Evolutionary conservation across 1,140 invertebrate genomes (phyloP).

Genomic region (Drosophila kikkawai): DNA sequence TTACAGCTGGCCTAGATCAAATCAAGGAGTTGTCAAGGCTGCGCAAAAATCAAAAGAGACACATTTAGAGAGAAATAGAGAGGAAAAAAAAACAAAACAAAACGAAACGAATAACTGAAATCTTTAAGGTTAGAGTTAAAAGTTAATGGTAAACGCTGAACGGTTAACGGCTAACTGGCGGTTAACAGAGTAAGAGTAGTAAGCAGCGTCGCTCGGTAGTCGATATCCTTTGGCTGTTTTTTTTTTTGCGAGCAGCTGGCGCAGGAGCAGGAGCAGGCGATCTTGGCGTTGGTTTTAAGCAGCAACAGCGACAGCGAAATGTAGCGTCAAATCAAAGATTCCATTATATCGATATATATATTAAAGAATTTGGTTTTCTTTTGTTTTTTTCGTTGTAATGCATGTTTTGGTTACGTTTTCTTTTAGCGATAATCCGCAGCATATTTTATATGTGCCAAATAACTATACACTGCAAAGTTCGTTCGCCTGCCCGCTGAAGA

Average conservation of each 20-base stretch:
- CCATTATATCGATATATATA: conserved; percentile 2
- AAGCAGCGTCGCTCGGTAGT: conserved; percentile 62
- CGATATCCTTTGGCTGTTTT: conserved; percentile 56
- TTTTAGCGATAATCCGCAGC: conserved; percentile 84
- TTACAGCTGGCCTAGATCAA: conserved; percentile 40
- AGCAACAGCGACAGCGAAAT: conserved; percentile 35
- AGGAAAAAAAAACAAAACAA: conserved; percentile 2
- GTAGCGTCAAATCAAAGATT: conserved; percentile 20
- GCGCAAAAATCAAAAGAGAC: conserved; percentile 29
- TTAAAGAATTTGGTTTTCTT: conserved; percentile 13
- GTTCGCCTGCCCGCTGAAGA: conserved; percentile 51
- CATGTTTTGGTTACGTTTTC: conserved; percentile 53
- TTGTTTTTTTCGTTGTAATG: conserved; percentile 20
- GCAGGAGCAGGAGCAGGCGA: conserved; percentile 49
- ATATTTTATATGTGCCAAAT: conserved; percentile 84
- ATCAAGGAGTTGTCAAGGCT: conserved; percentile 12
- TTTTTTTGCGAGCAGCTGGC: conserved; percentile 40
- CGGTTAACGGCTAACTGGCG: conserved; percentile 43
- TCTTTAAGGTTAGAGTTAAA: conserved; percentile 17
- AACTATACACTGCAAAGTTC: conserved; percentile 73
- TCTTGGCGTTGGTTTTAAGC: conserved; percentile 44
- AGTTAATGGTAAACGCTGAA: conserved; percentile 49
- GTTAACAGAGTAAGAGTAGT: conserved; percentile 27
- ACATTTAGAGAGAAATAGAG: not conserved
- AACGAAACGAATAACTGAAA: conserved; percentile 9